Conservation (phyloP, 2,888 invertebrate species). For the Polyommatus iphigenia region DNA sequence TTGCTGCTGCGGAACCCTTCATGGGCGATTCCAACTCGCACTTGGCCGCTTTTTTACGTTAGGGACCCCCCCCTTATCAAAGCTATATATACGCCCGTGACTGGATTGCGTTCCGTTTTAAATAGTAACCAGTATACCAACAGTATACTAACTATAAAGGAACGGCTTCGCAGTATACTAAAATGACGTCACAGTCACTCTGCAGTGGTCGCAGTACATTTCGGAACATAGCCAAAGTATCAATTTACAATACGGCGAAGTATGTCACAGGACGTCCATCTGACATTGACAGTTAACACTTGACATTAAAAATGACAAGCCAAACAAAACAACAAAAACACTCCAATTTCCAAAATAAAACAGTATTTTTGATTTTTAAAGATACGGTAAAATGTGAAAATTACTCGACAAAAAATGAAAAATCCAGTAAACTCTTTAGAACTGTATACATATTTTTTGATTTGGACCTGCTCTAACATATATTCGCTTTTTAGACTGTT, state of each 20-base stretch:
- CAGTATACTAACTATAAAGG: too few relatives aligned
- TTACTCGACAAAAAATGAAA: conserved; percentile 49
- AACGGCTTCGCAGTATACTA: too few relatives aligned
- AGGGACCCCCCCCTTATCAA: too few relatives aligned
- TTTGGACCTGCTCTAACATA: conserved; percentile 78
- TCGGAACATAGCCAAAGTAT: too few relatives aligned
- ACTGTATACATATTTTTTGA: conserved; percentile 66
- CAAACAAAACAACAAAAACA: not conserved
- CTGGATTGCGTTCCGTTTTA: too few relatives aligned
- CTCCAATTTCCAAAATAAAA: not conserved
- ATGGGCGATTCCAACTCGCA: too few relatives aligned
- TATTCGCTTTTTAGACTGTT: conserved; percentile 80
- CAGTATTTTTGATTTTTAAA: not conserved
- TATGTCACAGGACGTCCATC: not conserved
- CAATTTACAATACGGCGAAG: not conserved
- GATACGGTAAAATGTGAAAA: not conserved
- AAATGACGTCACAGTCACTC: too few relatives aligned
- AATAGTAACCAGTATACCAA: too few relatives aligned
- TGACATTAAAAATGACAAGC: not conserved
- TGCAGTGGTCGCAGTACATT: too few relatives aligned
- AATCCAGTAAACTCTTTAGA: conserved; percentile 57
- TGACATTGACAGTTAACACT: conserved; percentile 11
- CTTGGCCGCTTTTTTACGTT: too few relatives aligned
- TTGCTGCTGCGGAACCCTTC: too few relatives aligned
- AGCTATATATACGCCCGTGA: too few relatives aligned